Evolutionary conservation across 2,888 invertebrate genomes (phyloP), one percentile per base, ranked within the genome.

Genomic region (Leptopilina myrica): DNA sequence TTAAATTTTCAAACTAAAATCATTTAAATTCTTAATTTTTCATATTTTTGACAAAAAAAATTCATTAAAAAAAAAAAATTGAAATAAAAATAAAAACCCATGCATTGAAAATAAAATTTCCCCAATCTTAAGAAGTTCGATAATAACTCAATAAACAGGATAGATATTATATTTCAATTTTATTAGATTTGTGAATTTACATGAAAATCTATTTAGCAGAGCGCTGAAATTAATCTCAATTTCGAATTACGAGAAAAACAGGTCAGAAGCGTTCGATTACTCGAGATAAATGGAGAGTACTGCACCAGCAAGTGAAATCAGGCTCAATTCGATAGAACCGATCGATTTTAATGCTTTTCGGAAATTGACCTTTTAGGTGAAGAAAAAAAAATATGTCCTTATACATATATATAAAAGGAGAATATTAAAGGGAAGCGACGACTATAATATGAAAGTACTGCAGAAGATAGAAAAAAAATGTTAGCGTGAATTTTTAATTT

Each of bases 271-370:
- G 49, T 53, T 69, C 67, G 46, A 53, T 69, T 69, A 26, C 67
- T 15, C 49, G 67, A 69, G 26, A 69, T 69, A 69, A 69, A 69
- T 69, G 20, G 49, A 15, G 49, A 26, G 49, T 69, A 69, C 67
- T 53, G 67, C 26, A 69, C 67, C 15, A 15, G 67, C 67, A 69
- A 69, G 20, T 69, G 67, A 69, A 69, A 69, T 46, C 49, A 69
- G 49, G 12, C 20, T 49, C 67, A 49, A 53, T 49, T 69, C 26
- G 67, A 69, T 69, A 53, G 43, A 69, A 53, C 67, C 49, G 49
- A 49, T 69, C 49, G 67, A 69, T 69, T 20, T 40, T 69, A 69
- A 69, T 69, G 67, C 49, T 69, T 69, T 69, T 49, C 6, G 67
- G 49, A 69, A 69, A 69, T 69, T 69, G 67, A 14, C 67, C 49